Evolutionary conservation across 2,888 invertebrate genomes (phyloP).

Genomic region (Troides helena): DNA sequence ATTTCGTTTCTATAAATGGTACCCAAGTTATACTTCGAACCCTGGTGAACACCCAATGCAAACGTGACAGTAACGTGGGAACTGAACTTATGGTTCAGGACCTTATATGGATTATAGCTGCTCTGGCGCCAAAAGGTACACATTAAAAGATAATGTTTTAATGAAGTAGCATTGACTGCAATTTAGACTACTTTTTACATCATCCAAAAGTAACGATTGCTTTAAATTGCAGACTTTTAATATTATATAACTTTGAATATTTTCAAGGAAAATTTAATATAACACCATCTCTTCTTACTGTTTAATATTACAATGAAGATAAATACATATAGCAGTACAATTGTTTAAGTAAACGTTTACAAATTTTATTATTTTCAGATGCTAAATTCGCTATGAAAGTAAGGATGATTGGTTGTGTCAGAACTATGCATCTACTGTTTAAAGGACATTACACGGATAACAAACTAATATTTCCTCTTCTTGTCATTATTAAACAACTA

Average conservation of each 20-base stretch:
- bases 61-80: slow-evolving; percentile 73
- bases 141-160: neutral
- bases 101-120: slow-evolving; percentile 81
- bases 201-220: neutral
- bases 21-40: slow-evolving; percentile 80
- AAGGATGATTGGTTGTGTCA: slow-evolving; percentile 80
- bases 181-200: neutral
- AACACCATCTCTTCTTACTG: too few relatives aligned
- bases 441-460: slow-evolving; percentile 81
- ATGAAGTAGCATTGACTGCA: neutral
- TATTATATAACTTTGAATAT: too few relatives aligned
- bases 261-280: too few relatives aligned
- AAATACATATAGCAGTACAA: neutral
- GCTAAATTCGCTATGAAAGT: slow-evolving; percentile 84
- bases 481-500: slow-evolving; percentile 81
- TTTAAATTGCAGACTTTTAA: neutral
- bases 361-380: slow-evolving; percentile 59
- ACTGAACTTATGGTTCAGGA: slow-evolving; percentile 80
- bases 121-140: slow-evolving; percentile 79
- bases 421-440: slow-evolving; percentile 81
- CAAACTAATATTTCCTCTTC: slow-evolving; percentile 78
- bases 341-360: neutral
- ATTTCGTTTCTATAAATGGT: slow-evolving; percentile 78
- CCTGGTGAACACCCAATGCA: slow-evolving; percentile 72
- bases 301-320: too few relatives aligned